Evolutionary conservation across 1,140 invertebrate species (phyloP), one percentile per base, ranked within the genome.

Genomic region (Steinernema feltiae): DNA sequence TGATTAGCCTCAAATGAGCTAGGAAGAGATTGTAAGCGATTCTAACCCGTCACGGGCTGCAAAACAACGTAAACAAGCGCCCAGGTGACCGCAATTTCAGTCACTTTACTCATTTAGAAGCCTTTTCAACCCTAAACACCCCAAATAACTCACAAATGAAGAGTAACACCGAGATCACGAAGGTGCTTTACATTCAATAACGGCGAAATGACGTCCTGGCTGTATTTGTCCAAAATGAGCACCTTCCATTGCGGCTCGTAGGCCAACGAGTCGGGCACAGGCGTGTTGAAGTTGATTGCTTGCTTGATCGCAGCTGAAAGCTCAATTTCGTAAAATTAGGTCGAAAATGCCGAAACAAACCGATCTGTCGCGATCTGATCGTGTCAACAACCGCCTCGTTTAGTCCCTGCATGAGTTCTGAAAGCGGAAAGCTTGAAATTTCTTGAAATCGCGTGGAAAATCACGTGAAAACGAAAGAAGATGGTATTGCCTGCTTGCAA

Each of bases 191-290:
- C 92, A 48, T 94, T 94, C 83, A 99, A 90, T 69, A 99, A 87
- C 1, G 97, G 95, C 21, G 96, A 97, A 82, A 99, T 97, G 69
- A 99, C 98, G 87, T 99, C 96, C 88, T 98, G 96, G 2, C 95
- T 95, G 82, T 92, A 91, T 82, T 93, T 90, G 88, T 99, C 97
- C 86, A 98, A 98, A 74, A 99, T 91, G 63, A 99, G 88, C 77
- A 99, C 82, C 83, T 90, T 86, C 84, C 85, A 86, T 21, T 78
- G 81, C 1, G 84, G 84, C 74, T 85, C 84, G 72, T 76, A 78
- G 1, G 84, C 82, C 12, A 85, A 32, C 1, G 80, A 80, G 35
- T 72, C 70, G 7, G 71, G 70, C 29, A 86, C 73, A 24, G 85
- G 84, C 69, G 84, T 77, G 74, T 86, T 86, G 1, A 85, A 72